phyloP scores from a whole-genome alignment of 2,113 vertebrate species.

The Phylloscopus whistleri region DNA sequence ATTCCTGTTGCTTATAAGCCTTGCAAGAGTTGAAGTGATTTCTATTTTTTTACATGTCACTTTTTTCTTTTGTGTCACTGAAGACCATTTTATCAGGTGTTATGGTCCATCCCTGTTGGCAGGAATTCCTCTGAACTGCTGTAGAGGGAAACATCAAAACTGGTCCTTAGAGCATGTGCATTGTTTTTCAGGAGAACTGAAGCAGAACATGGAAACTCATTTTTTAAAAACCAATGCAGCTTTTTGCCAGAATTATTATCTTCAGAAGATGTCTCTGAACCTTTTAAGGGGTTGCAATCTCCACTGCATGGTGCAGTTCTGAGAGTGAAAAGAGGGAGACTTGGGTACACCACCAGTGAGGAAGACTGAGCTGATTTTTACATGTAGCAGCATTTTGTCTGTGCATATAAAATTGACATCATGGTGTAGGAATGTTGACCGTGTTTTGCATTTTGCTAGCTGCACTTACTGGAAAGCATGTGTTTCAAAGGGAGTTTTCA shows the following conservation, averaged over 20 bases:
- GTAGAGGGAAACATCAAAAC: conserved; percentile 30
- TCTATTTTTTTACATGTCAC: neutral
- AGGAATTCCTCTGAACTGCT: neutral
- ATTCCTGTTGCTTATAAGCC: conserved; percentile 24
- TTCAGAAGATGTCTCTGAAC: neutral
- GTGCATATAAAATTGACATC: conserved; percentile 57
- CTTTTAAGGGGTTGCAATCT: neutral
- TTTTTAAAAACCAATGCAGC: neutral
- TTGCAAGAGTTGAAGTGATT: conserved; percentile 8
- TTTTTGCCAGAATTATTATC: neutral
- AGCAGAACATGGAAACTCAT: conserved; percentile 3
- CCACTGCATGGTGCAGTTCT: neutral
- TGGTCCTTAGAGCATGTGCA: neutral
- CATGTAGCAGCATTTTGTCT: conserved; percentile 39
- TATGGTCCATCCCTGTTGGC: conserved; percentile 13
- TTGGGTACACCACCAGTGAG: neutral
- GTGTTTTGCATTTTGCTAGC: conserved; percentile 58
- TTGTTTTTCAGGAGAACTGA: conserved; percentile 13
- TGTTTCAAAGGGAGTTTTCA: conserved; percentile 63
- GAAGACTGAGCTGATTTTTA: conserved; percentile 6
- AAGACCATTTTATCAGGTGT: conserved; percentile 47
- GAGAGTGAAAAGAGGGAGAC: neutral
- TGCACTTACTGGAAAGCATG: conserved; percentile 64
- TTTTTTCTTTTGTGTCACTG: conserved; percentile 16
- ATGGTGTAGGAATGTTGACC: conserved; percentile 65